Conservation (phyloP, 2,797 vertebrate species). For the Premnoplex brunnescens region DNA sequence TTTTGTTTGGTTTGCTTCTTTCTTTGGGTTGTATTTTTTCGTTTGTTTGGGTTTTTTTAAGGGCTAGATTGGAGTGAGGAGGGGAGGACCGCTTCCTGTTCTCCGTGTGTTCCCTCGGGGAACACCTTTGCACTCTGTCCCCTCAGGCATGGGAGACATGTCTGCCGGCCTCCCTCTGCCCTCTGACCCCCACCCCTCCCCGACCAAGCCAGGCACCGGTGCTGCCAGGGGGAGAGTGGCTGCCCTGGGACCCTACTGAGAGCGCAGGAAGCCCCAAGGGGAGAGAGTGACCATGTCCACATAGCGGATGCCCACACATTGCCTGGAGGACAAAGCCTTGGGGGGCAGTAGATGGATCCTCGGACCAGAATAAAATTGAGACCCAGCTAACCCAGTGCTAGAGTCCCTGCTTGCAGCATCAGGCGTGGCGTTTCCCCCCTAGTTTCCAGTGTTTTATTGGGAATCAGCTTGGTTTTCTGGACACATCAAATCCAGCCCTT, state of each 20-base stretch:
- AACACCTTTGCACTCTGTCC: neutral
- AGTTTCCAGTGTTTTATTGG: neutral
- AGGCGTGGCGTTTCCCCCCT: accelerated
- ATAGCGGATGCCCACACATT: accelerated
- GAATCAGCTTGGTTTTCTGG: neutral
- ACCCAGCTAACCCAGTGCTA: accelerated
- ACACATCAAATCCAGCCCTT: neutral
- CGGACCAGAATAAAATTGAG: accelerated
- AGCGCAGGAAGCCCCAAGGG: accelerated
- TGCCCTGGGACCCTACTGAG: accelerated
- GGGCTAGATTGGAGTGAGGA: accelerated
- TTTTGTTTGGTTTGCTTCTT: neutral
- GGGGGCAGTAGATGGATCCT: accelerated
- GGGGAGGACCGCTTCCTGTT: accelerated
- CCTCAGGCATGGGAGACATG: accelerated
- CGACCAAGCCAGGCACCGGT: accelerated
- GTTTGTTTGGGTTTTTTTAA: neutral
- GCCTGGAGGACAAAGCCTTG: neutral
- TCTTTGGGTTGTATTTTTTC: neutral
- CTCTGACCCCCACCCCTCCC: neutral
- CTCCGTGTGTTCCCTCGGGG: accelerated
- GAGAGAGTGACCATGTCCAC: accelerated
- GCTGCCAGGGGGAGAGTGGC: accelerated
- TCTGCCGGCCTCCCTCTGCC: neutral
- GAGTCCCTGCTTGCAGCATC: neutral